phyloP scores from a whole-genome alignment of 2,113 vertebrate genomes.

The Silurus meridionalis region DNA sequence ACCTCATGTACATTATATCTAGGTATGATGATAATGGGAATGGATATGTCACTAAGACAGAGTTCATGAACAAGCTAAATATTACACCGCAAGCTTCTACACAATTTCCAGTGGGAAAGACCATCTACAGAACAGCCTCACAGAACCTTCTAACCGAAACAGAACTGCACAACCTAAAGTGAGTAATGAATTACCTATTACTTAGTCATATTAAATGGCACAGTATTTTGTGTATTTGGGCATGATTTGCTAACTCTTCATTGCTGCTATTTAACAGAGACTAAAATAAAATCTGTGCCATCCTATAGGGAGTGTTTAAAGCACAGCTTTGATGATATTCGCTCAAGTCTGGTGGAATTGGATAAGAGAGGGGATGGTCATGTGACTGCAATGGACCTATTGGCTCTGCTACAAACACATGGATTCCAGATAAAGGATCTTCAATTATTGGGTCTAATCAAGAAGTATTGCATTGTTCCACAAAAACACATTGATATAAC shows the following conservation, averaged over 20 bases:
- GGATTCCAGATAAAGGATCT: slow-evolving; percentile 33
- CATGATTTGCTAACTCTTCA: background rate
- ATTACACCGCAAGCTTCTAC: slow-evolving; percentile 33
- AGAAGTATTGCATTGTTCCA: slow-evolving; percentile 28
- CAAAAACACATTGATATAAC: background rate
- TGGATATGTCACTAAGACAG: slow-evolving; percentile 68
- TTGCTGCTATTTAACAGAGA: background rate
- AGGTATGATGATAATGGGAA: slow-evolving; percentile 74
- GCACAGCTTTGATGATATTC: slow-evolving; percentile 25
- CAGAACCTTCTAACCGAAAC: slow-evolving; percentile 2
- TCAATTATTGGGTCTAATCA: slow-evolving; percentile 41
- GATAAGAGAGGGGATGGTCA: slow-evolving; percentile 41
- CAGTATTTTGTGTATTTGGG: background rate
- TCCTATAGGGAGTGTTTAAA: slow-evolving; percentile 33
- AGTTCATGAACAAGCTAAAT: slow-evolving; percentile 70
- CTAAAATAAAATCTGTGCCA: background rate
- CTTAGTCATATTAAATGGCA: background rate
- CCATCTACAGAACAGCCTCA: background rate
- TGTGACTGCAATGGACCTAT: slow-evolving; percentile 31
- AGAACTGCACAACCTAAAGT: slow-evolving; percentile 34
- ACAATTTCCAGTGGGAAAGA: background rate
- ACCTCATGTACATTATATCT: background rate
- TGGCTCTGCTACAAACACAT: slow-evolving; percentile 31
- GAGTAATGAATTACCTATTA: slow-evolving; percentile 17
- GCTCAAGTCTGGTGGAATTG: slow-evolving; percentile 27